Conservation (phyloP, 2,888 invertebrate genomes). For the Blastobasis adustella region DNA sequence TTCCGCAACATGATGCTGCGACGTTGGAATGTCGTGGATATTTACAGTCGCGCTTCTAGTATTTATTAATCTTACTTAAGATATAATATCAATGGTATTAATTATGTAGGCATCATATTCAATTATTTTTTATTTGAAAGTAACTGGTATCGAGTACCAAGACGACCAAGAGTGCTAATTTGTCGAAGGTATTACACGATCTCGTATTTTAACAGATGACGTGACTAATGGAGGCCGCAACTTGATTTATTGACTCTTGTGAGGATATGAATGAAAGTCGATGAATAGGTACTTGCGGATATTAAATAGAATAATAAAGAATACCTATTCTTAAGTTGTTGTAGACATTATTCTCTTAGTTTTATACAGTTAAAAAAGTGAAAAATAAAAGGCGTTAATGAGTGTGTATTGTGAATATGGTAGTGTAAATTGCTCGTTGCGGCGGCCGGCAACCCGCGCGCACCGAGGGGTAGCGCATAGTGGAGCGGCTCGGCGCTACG, state of each 20-base stretch:
- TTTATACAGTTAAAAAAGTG: not conserved
- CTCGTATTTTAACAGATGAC: not conserved
- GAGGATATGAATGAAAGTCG: not conserved
- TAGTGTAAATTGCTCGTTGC: conserved; percentile 18
- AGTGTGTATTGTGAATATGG: conserved; percentile 21
- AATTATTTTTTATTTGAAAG: too few species aligned
- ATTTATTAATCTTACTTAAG: too few species aligned
- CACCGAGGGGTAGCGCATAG: conserved; percentile 19
- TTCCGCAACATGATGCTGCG: too few species aligned
- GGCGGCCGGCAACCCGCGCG: conserved; percentile 7
- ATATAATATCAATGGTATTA: too few species aligned
- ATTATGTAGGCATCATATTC: too few species aligned
- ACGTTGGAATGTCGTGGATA: too few species aligned
- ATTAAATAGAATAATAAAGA: not conserved
- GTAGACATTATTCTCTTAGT: not conserved
- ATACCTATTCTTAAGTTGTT: not conserved
- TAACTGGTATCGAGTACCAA: too few species aligned
- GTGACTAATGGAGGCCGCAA: not conserved
- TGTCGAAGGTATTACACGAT: too few species aligned
- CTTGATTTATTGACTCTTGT: not conserved
- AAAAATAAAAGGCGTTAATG: conserved; percentile 3
- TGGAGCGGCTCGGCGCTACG: conserved; percentile 23
- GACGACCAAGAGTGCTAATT: too few species aligned
- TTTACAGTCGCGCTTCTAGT: too few species aligned
- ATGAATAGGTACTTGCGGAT: not conserved